Evolutionary conservation across 2,888 invertebrate genomes (phyloP).

Genomic region (Thereva nobilitata): DNA sequence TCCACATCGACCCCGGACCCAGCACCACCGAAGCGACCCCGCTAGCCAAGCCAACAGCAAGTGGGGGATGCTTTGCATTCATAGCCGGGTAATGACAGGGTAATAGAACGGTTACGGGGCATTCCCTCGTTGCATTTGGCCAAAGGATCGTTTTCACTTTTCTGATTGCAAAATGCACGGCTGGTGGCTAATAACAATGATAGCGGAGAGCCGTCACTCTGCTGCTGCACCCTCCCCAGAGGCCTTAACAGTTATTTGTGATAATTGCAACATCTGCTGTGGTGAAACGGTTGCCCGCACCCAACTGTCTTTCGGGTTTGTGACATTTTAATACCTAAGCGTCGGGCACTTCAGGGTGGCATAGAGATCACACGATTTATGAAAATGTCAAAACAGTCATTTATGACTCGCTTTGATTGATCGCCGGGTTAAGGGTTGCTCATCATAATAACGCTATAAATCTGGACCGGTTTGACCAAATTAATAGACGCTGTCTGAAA

Average conservation of each 20-base stretch:
- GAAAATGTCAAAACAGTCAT: conserved; percentile 27
- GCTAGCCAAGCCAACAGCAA: not conserved
- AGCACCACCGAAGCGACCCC: not conserved
- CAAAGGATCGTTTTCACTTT: not conserved
- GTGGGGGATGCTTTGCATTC: not conserved
- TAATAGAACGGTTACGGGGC: conserved; percentile 4
- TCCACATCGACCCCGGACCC: not conserved
- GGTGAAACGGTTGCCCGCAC: conserved; percentile 28
- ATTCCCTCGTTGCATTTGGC: conserved; percentile 15
- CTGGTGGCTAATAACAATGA: conserved; percentile 1
- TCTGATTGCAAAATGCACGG: conserved; percentile 1
- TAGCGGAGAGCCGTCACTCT: conserved; percentile 3
- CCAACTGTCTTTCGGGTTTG: conserved; percentile 7
- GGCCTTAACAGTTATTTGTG: conserved; percentile 8
- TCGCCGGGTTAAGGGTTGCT: not conserved
- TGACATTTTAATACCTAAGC: conserved; percentile 4
- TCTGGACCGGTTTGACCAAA: too few relatives aligned
- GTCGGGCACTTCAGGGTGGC: not conserved
- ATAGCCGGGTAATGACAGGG: conserved; percentile 22
- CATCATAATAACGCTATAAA: too few relatives aligned
- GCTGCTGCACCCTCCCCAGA: conserved; percentile 2
- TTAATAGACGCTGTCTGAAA: too few relatives aligned
- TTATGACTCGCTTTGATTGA: conserved; percentile 14
- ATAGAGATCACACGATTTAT: not conserved
- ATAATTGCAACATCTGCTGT: conserved; percentile 30